Conservation (phyloP, 2,113 vertebrate genomes). For the Callithrix jacchus region DNA sequence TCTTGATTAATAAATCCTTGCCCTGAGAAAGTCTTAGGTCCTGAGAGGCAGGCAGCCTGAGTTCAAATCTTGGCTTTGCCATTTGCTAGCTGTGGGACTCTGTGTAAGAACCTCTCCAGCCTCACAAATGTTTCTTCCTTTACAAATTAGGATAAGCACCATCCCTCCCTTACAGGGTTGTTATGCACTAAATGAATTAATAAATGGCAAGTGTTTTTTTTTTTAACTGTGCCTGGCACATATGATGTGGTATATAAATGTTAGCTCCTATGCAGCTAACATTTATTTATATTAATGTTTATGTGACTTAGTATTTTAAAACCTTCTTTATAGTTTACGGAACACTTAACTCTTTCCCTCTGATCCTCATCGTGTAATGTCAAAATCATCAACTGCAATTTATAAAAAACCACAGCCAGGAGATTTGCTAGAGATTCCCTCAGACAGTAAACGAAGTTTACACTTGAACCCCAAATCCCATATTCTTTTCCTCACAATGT, state of each 20-base stretch:
- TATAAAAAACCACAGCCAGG: neutral
- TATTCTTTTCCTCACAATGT: neutral
- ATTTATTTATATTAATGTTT: too few species aligned
- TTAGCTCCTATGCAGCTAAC: neutral
- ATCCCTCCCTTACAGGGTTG: neutral
- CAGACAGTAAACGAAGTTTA: neutral
- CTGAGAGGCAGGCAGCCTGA: neutral
- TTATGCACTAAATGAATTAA: neutral
- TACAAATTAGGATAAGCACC: neutral
- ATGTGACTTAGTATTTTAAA: neutral
- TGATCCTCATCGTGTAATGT: neutral
- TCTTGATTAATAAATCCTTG: neutral
- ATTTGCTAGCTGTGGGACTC: neutral
- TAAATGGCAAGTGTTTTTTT: neutral
- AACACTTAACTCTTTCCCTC: neutral
- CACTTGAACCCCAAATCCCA: neutral
- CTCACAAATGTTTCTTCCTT: neutral
- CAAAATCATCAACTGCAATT: neutral
- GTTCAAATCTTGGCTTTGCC: neutral
- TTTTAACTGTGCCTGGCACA: neutral
- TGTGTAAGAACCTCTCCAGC: neutral
- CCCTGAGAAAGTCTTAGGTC: neutral
- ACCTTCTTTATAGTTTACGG: neutral
- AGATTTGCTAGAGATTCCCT: neutral
- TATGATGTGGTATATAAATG: neutral